Evolutionary conservation across 2,797 vertebrate species (phyloP), one percentile per base, ranked within the genome.

Genomic region (Pelobates cultripes): DNA sequence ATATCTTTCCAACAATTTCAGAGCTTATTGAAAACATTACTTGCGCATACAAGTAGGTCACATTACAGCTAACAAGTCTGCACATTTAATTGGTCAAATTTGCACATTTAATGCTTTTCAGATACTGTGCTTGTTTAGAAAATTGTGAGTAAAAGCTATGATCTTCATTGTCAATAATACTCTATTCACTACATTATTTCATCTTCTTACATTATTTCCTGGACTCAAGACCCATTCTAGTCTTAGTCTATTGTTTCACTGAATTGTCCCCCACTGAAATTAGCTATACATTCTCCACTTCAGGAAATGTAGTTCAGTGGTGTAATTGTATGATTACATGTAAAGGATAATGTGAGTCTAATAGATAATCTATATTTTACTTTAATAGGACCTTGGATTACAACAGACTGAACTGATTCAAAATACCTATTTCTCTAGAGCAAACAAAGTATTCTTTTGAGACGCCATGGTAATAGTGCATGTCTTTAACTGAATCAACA

Each of bases 21-120:
- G 43, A 51, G 71, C 42, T 63, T 64, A 81, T 64, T 76, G 40
- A 76, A 81, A 40, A 57, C 57, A 64, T 64, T 77, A 75, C 45
- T 44, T 79, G 15, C 17, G 73, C 43, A 71, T 64, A 57, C 66
- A 72, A 53, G 41, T 64, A 53, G 8, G 75, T 82, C 41, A 77
- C 14, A 40, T 45, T 64, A 51, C 71, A 77, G 57, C 44, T 51
- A 28, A 44, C 8, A 63, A 64, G 77, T 66, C 57, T 63, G 40
- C 40, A 57, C 13, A 72, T 57, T 72, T 82, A 77, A 82, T 82
- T 82, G 60, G 55, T 3, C 8, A n/a, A 53, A 72, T 51, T 53
- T 72, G 67, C 72, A 12, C 53, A 47, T 44, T 13, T 40, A 40
- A 82, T 77, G 57, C 55, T 71, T 77, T 43, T 15, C 70, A 70